A percentile compares a stretch with the other conserved stretches of the same genome.
phyloP scores from a whole-genome alignment of 2,797 vertebrate genomes.

The Coluber constrictor region DNA sequence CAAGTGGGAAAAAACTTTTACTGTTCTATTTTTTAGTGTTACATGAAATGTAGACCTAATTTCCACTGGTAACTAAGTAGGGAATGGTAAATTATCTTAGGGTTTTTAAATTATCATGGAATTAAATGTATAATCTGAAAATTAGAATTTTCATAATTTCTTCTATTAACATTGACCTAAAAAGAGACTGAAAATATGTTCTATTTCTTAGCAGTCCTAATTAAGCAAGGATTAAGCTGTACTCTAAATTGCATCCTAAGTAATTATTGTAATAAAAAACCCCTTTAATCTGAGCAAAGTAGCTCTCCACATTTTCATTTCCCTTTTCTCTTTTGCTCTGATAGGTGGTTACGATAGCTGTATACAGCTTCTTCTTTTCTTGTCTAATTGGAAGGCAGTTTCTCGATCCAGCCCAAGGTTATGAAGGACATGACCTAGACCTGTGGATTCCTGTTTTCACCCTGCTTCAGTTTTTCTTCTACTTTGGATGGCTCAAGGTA shows the following conservation, averaged over 20 bases:
- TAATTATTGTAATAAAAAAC: background rate
- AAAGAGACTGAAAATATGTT: background rate
- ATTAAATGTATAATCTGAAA: background rate
- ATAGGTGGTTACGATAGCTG: slow-evolving; percentile 90
- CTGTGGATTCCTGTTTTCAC: slow-evolving; percentile 90
- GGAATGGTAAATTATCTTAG: background rate
- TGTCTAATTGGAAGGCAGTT: slow-evolving; percentile 92
- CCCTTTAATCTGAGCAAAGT: background rate
- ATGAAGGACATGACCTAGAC: slow-evolving; percentile 86
- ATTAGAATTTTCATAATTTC: background rate
- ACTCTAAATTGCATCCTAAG: background rate
- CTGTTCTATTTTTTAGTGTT: background rate
- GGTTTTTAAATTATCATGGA: background rate
- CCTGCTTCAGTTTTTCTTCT: slow-evolving; percentile 93
- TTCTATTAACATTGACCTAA: background rate
- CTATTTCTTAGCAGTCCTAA: background rate
- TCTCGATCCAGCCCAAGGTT: slow-evolving; percentile 85
- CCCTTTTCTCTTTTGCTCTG: background rate
- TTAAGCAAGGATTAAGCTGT: background rate
- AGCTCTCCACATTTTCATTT: background rate
- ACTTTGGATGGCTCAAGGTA: slow-evolving; percentile 94
- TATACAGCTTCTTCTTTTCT: slow-evolving; percentile 91
- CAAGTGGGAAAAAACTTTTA: background rate
- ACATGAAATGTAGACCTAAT: background rate
- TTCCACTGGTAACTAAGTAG: background rate